Evolutionary conservation across 2,888 invertebrate species (phyloP).

Genomic region (Trissoscelio sp.): DNA sequence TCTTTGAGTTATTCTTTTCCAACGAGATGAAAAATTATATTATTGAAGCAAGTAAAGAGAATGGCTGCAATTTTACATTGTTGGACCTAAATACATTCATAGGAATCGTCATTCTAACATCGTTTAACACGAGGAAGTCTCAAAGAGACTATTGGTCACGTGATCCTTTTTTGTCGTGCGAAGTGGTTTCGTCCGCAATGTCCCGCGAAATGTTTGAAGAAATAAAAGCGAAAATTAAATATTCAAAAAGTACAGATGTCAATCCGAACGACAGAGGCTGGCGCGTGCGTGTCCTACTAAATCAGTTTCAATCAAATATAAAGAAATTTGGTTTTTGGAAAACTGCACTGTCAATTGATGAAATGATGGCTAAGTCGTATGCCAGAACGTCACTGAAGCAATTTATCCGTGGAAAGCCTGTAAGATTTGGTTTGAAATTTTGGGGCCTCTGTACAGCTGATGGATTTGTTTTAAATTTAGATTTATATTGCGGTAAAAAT

Average conservation of each 20-base stretch:
- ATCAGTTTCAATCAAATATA: constrained; percentile 53
- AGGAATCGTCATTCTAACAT: constrained; percentile 51
- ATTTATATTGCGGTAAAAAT: constrained; percentile 68
- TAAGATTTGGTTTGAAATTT: constrained; percentile 67
- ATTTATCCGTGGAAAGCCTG: constrained; percentile 68
- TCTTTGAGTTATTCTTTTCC: constrained; percentile 70
- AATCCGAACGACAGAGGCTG: constrained; percentile 57
- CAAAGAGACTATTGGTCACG: constrained; percentile 60
- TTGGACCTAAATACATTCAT: constrained; percentile 46
- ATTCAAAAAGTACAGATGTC: constrained; percentile 45
- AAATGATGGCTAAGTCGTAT: constrained; percentile 67
- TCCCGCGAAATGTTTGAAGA: constrained; percentile 53
- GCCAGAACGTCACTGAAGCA: constrained; percentile 61
- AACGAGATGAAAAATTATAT: constrained; percentile 67
- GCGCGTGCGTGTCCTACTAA: constrained; percentile 48
- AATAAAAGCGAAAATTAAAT: constrained; percentile 63
- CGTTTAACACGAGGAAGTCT: constrained; percentile 58
- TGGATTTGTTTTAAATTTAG: constrained; percentile 64
- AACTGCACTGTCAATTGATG: constrained; percentile 63
- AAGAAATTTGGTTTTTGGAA: constrained; percentile 48
- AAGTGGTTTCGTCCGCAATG: constrained; percentile 58
- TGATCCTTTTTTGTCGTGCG: constrained; percentile 60
- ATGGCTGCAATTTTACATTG: constrained; percentile 56
- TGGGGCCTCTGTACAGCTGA: constrained; percentile 63
- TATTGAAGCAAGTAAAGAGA: constrained; percentile 63